Conservation (phyloP, 1,140 invertebrate species). For the Branchinecta lindahli region DNA sequence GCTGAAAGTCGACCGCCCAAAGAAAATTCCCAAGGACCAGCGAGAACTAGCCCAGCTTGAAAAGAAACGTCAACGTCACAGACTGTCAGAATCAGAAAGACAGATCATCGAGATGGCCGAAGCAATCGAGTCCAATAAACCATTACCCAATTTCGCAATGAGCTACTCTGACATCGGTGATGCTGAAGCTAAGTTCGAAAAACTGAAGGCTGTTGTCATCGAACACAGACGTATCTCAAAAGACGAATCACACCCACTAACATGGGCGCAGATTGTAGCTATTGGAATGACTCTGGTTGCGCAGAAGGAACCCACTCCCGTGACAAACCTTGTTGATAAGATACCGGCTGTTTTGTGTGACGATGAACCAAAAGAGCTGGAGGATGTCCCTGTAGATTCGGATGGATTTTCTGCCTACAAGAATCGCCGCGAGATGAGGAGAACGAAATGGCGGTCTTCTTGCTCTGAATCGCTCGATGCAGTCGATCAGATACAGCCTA, state of each 20-base stretch:
- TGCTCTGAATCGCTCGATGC: conserved; percentile 24
- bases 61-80: conserved; percentile 20
- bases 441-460: conserved; percentile 23
- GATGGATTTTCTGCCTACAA: conserved; percentile 37
- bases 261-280: not conserved
- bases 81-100: conserved; percentile 22
- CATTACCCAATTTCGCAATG: conserved; percentile 23
- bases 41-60: conserved; percentile 14
- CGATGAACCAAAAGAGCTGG: conserved; percentile 12
- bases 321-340: conserved; percentile 15
- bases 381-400: conserved; percentile 28
- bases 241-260: not conserved
- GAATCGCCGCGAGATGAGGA: conserved; percentile 23
- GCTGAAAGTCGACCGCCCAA: not conserved
- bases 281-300: not conserved
- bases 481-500: conserved; percentile 20
- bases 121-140: conserved; percentile 20
- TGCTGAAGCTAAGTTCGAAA: conserved; percentile 26
- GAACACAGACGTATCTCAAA: not conserved
- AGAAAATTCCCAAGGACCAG: conserved; percentile 11
- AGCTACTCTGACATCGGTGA: conserved; percentile 27
- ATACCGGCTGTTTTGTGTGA: conserved; percentile 13
- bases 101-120: conserved; percentile 22
- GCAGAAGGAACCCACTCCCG: not conserved
- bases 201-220: conserved; percentile 19